Conservation (phyloP, 2,113 vertebrate genomes). For the Rostratula benghalensis region DNA sequence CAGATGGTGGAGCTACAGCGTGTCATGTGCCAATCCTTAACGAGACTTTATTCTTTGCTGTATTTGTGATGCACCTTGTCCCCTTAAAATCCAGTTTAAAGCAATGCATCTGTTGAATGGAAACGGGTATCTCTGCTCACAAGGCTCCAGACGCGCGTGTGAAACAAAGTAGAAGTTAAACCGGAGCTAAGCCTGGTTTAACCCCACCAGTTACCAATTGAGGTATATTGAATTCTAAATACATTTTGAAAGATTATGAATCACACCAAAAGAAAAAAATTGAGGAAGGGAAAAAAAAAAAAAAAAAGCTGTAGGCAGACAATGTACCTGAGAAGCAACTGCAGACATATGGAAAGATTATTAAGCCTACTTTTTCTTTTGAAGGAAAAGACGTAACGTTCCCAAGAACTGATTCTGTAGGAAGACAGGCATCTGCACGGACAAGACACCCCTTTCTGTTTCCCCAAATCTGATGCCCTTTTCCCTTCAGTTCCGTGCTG, state of each 20-base stretch:
- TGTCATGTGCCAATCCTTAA: neutral
- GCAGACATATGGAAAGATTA: neutral
- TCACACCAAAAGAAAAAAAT: neutral
- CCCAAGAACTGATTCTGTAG: neutral
- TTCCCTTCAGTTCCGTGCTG: neutral
- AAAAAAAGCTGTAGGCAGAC: slow-evolving; percentile 22
- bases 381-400: neutral
- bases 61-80: neutral
- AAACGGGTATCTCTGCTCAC: neutral
- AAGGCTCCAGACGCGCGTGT: neutral
- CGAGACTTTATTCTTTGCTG: neutral
- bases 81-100: neutral
- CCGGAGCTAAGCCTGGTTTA: neutral
- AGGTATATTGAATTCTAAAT: neutral
- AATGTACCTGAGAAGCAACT: slow-evolving; percentile 29
- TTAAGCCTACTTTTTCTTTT: slow-evolving; percentile 7
- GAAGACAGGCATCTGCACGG: neutral
- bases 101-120: accelerated
- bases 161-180: neutral
- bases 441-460: neutral
- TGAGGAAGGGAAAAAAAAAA: neutral
- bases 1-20: neutral
- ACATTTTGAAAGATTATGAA: slow-evolving; percentile 17
- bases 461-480: neutral
- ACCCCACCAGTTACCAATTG: neutral